Evolutionary conservation across 2,113 vertebrate species (phyloP), one percentile per base, ranked within the genome.

Genomic region (Alosa alosa): DNA sequence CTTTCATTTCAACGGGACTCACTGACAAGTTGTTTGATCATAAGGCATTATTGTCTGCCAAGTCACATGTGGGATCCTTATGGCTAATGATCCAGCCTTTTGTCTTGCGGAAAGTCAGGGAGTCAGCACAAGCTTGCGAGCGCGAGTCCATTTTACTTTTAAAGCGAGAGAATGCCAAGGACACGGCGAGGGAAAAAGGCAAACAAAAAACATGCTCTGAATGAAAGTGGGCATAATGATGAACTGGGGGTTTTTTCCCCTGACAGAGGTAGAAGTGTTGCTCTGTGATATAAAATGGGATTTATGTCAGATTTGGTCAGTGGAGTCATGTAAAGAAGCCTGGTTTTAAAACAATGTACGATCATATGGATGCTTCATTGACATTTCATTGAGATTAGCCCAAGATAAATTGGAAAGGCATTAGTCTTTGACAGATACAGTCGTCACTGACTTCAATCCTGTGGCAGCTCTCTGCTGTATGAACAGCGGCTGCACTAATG

Each of bases 1-100:
- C 92, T 94, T 94, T 95, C 92, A 94, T 94, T 96, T 95, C 92
- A 89, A 94, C 95, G 89, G 92, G 93, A 94, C 91, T 90, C 91
- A 93, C 95, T 95, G 94, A 95, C 94, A 94, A 94, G 95, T 94
- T 95, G 95, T 96, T 96, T 96, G 95, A 96, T 96, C 95, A 95
- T 94, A 96, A 93, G 94, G 93, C 93, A 91, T 94, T 93, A 95
- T 94, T 95, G 93, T 94, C 93, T 95, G 94, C 94, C 95, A 95
- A 95, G 93, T 94, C 94, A 92, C 94, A 95, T 95, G 95, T 93
- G 91, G 93, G 92, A 87, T 92, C 92, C 92, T 95, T 93, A 95
- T 94, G 94, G 95, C 94, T 95, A 96, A 95, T 95, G 94, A 96
- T 95, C 95, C 93, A 88, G 93, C 92, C 92, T 95, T 91, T 92